Percentiles rank a stretch among this genome's conserved stretches.
Evolutionary conservation across 2,888 invertebrate genomes (phyloP).

Genomic region (Mythimna albipuncta): DNA sequence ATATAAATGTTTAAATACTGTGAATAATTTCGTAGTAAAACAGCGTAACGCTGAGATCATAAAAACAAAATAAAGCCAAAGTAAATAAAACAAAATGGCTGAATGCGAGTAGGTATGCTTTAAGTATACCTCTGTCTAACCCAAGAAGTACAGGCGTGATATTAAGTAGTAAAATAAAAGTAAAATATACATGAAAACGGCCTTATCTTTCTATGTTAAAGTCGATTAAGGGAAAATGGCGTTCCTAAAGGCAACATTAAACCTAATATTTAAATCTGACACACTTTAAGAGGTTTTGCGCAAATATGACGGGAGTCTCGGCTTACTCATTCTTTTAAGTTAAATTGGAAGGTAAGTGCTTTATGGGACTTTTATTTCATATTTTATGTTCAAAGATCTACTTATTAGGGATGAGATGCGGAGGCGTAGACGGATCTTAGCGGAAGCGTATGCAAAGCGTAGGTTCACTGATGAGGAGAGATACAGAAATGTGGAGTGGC

Average conservation of each 20-base stretch:
- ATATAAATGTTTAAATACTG: too few species aligned
- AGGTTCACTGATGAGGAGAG: not conserved
- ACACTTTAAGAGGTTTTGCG: slow-evolving; percentile 11
- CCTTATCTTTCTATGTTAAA: slow-evolving; percentile 17
- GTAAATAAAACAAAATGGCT: too few species aligned
- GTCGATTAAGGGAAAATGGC: slow-evolving; percentile 5
- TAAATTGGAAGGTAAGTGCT: slow-evolving; percentile 13
- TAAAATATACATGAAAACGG: not conserved
- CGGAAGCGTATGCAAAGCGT: not conserved
- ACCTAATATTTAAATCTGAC: slow-evolving; percentile 37
- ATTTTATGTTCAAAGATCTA: slow-evolving; percentile 1
- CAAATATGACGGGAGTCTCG: slow-evolving; percentile 22
- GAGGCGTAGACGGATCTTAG: not conserved
- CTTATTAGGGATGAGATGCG: not conserved
- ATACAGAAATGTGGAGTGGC: too few species aligned
- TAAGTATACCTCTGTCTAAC: not conserved
- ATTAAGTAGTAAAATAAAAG: not conserved
- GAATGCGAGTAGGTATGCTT: too few species aligned
- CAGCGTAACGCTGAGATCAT: too few species aligned
- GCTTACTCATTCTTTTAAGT: slow-evolving; percentile 18
- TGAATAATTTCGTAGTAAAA: too few species aligned
- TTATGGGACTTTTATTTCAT: slow-evolving; percentile 8
- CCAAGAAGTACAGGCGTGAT: not conserved
- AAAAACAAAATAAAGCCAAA: too few species aligned
- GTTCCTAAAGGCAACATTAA: slow-evolving; percentile 6